Conservation (phyloP, 2,113 vertebrate genomes). For the Glaucidium brasilianum region DNA sequence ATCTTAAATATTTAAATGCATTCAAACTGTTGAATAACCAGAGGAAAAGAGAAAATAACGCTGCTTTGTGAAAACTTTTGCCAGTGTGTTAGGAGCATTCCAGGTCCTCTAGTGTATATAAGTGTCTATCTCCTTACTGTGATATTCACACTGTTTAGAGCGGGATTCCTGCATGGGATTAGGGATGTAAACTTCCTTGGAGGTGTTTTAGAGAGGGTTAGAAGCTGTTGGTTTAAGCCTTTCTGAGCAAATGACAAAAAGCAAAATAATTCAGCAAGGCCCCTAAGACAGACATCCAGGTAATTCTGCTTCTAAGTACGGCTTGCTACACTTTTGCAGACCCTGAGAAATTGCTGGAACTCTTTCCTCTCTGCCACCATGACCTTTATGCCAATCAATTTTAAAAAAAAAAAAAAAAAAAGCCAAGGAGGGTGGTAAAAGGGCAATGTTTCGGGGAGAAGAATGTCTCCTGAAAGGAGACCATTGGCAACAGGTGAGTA, state of each 20-base stretch:
- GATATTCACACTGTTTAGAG: background rate
- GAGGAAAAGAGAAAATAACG: background rate
- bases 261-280: background rate
- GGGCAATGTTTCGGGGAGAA: background rate
- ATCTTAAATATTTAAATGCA: conserved; percentile 41
- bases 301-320: background rate
- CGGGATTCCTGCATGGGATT: background rate
- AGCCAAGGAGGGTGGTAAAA: background rate
- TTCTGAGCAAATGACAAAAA: background rate
- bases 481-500: background rate
- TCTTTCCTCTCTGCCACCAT: background rate
- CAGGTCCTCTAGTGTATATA: background rate
- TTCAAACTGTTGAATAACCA: conserved; percentile 29
- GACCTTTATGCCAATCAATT: background rate
- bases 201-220: background rate
- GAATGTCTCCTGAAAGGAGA: background rate
- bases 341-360: background rate
- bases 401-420: background rate
- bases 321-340: background rate
- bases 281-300: background rate
- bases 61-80: background rate
- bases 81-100: background rate
- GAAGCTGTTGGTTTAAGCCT: background rate
- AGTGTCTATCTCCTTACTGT: background rate
- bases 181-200: background rate